Base-by-base conservation (phyloP, 2,888 invertebrate genomes). In the Conops quadrifasciatus region DNA sequence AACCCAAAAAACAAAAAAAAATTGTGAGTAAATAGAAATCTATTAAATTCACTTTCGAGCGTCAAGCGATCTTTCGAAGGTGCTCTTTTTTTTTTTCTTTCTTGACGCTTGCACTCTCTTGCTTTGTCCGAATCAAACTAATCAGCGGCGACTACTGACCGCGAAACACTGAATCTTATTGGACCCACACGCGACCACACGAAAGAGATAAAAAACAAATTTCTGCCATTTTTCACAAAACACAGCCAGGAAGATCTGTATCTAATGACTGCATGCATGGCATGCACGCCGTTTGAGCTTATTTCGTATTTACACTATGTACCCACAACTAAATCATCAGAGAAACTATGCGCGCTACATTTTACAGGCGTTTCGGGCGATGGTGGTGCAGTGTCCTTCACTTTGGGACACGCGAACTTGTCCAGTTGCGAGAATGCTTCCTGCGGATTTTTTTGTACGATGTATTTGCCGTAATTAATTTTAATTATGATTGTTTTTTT, bases 401-500 rank as follows among this genome's bases (percentile, higher is more conserved):
- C 2, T 51, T 65, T 30, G n/a, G 15, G 43, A n/a, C 66, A 58
- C 66, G 66, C 66, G 66, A 66, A 43, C 4, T n/a, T n/a, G n/a
- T n/a, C n/a, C n/a, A n/a, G n/a, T n/a, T n/a, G n/a, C n/a, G n/a
- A n/a, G n/a, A n/a, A n/a, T n/a, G n/a, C n/a, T n/a, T n/a, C n/a
- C n/a, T n/a, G n/a, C n/a, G n/a, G n/a, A n/a, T n/a, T n/a, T n/a
- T 7, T 2, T 16, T 7, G 5, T 19, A 56, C 11, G 5, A 21
- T 43, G 28, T 58, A 58, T 45, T 47, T 60, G 24, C 19, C 36
- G 45, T 43, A 67, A 67, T 67, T 58, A 43, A 13, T n/a, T 19
- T 66, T 56, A 59, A 67, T 58, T 59, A 45, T 30, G 26, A 58
- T 58, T n/a, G n/a, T n/a, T n/a, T n/a, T n/a, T n/a, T n/a, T n/a